Percentiles rank a stretch among this genome's conserved stretches.
phyloP scores from a whole-genome alignment of 2,797 vertebrate species.

The Capromys pilorides region DNA sequence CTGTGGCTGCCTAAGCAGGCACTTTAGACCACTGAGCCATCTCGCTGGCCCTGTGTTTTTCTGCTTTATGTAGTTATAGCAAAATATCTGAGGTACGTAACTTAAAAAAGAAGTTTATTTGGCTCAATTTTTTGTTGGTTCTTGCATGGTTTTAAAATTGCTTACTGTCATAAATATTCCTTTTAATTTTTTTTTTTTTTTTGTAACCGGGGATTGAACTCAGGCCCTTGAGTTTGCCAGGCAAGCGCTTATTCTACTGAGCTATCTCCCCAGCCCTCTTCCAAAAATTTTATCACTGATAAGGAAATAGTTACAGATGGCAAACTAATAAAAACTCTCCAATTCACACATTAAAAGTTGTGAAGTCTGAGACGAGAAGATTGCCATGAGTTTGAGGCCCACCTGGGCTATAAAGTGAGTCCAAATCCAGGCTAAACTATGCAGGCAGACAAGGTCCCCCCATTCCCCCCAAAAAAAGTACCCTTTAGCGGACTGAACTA shows the following conservation, averaged over 20 bases:
- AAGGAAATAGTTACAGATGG: conserved; percentile 1
- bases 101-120: not conserved
- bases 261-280: not conserved
- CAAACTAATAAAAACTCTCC: conserved; percentile 52
- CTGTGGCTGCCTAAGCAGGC: no score
- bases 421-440: no score
- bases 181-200: not conserved
- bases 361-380: not conserved
- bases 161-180: conserved; percentile 44
- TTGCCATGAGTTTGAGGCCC: no score
- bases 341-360: conserved; percentile 54
- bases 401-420: no score
- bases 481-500: not conserved
- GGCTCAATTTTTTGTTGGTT: not conserved
- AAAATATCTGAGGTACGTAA: not conserved
- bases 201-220: no score
- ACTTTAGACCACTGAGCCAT: no score
- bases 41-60: no score
- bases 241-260: no score
- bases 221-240: no score
- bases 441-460: no score
- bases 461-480: not conserved
- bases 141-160: conserved; percentile 24
- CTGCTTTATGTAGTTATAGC: not conserved
- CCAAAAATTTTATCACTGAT: conserved; percentile 24